Base-by-base conservation (phyloP, 2,797 vertebrate genomes). In the Ptychadena robeensis region DNA sequence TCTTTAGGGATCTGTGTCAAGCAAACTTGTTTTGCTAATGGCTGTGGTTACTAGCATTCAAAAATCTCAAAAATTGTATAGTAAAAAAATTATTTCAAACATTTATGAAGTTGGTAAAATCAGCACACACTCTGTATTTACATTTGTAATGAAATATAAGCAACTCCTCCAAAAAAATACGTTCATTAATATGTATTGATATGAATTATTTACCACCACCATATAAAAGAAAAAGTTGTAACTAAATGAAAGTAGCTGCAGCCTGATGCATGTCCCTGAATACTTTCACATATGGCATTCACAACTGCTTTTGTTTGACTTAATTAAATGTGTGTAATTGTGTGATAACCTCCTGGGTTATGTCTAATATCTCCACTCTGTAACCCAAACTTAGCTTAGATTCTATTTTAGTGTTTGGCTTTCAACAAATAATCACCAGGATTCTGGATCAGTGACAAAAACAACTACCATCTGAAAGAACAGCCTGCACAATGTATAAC, bases 211-310 rank as follows among this genome's bases (percentile, higher is more conserved):
- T 48, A 48, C 15, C 2, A 53, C 22, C 44, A 22, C 1, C 15
- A 48, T 14, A 4, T 18, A 53, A 53, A 22, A 7, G 3, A 61
- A 61, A 1, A 59, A 11, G 35, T 27, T 70, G 22, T 38, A 11
- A 40, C 18, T 38, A 18, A 70, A n/a, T 35, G n/a, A 9, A 61
- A 63, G n/a, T 3, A 34, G 68, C 5, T 59, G 28, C 30, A 76
- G 78, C 83, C 35, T 85, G 73, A 85, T 80, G 76, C 83, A 85
- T 25, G 81, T 81, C 78, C 83, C 78, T 76, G 14, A 14, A 53
- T 63, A 57, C n/a, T 69, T 5, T 64, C 44, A 64, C 37, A 64
- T 27, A 10, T 75, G 37, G 32, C 68, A 31, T 31, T 30, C 28
- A 74, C 35, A 61, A 59, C 28, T 63, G 7, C 10, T 22, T 69